Evolutionary conservation across 2,113 vertebrate species (phyloP), one percentile per base, ranked within the genome.

Genomic region (Cromileptes altivelis): DNA sequence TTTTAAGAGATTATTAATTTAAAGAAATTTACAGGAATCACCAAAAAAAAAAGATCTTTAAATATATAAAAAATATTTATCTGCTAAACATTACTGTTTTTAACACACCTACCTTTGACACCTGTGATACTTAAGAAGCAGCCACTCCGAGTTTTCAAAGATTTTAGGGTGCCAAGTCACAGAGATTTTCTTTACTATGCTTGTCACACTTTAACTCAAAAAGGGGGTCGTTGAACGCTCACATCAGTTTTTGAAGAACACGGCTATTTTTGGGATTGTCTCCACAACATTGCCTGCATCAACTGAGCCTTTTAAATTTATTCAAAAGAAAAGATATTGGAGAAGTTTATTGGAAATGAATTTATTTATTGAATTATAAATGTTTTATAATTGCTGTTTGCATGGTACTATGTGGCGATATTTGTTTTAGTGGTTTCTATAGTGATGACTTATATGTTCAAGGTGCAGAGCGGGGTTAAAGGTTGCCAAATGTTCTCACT

Each of bases 271-370:
- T 84, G 69, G 75, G 84, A 85, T 86, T 45, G 85, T 88, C 76
- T 90, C 91, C 87, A 82, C 81, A 88, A 89, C 93, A 89, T 95
- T 89, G 91, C 95, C 95, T 96, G 95, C 94, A 86, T 94, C 93
- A 92, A 94, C 95, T 95, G 95, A 96, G 95, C 95, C 95, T 95
- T 94, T 90, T 67, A 79, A 92, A 92, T 91, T 73, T 75, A 92
- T 87, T 89, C 68, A 75, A 81, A 84, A 84, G 80, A 81, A 58
- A 81, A 84, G 65, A 88, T 76, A 84, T 91, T 84, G 86, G 89
- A 89, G 61, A 85, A 6, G 75, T 92, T 94, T 86, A 91, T 90
- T 74, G 71, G 79, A 91, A 83, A 92, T 82, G 37, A 74, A 82
- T 85, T 89, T 88, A 90, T 94, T 91, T 92, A 90, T 88, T 80